Evolutionary conservation across 2,797 vertebrate genomes (phyloP), one percentile per base, ranked within the genome.

Genomic region (Kryptopterus vitreolus): DNA sequence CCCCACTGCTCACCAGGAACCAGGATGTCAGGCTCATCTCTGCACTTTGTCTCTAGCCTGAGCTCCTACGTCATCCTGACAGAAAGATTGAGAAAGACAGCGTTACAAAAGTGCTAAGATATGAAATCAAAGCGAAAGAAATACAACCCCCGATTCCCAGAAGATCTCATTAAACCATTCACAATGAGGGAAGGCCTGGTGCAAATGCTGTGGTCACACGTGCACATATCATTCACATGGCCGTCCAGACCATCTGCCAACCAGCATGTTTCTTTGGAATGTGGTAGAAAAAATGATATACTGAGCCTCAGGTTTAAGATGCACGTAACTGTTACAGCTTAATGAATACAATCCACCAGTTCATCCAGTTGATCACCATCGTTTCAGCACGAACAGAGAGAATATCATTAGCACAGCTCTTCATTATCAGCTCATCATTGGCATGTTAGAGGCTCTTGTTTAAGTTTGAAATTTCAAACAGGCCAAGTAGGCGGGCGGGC

Each of bases 1-100:
- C 98, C 89, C 97, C 96, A 82, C 96, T 97, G 95, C 95, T 99
- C 91, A 99, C 97, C 92, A 99, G 94, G 95, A 99, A 99, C 98
- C 98, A 99, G 59, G 97, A 98, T 88, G 95, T 95, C 88, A 96
- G 91, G 89, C 95, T 96, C 95, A 96, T 95, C 83, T 88, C 85
- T 83, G 85, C 80, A 81, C 61, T 79, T 79, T 77, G 46, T 77
- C 76, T 77, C 72, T 63, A 57, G 35, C 73, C 81, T 70, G 78
- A 63, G 79, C 58, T 77, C 85, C 90, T 95, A 95, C 92, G 91
- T 94, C 94, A 95, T 94, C 93, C 95, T 95, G 76, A 46, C 11
- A 61, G 38, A 68, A 6, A 61, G 8, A 46, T 65, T 57, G 38
- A 77, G 22, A 62, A 57, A 48, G 0, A 68, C 22, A 69, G 53